These are phyloP conservation scores for Larimichthys crocea DNA, from an alignment of 2,113 vertebrate species.

Conservation along the genomic window DNA sequence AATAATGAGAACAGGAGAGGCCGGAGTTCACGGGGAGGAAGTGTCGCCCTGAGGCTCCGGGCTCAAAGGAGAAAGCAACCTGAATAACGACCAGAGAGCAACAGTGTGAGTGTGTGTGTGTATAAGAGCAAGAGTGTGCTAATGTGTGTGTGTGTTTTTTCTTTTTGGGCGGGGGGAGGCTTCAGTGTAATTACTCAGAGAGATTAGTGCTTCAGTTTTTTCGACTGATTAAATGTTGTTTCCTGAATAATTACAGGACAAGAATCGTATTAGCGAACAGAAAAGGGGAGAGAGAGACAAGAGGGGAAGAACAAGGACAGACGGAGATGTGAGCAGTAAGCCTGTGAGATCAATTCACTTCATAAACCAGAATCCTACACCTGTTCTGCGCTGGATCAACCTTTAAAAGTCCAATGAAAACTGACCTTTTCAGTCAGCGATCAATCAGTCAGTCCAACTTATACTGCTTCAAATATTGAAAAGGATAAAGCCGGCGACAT, in stretches of 20 bases:
- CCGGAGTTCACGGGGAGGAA: slow-evolving; percentile 30
- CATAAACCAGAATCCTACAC: not conserved
- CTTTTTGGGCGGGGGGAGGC: not conserved
- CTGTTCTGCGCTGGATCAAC: not conserved
- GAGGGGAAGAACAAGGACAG: not conserved
- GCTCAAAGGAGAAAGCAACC: slow-evolving; percentile 27
- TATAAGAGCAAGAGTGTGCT: not conserved
- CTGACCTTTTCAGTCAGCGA: not conserved
- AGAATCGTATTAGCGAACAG: not conserved
- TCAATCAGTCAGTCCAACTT: not conserved
- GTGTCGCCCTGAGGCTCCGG: not conserved
- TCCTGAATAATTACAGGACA: slow-evolving; percentile 20
- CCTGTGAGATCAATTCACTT: not conserved
- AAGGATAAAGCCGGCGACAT: not conserved
- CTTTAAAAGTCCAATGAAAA: not conserved
- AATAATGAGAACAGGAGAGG: slow-evolving; percentile 52
- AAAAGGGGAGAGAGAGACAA: not conserved
- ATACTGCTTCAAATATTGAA: too few species aligned
- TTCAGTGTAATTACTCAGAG: slow-evolving; percentile 44
- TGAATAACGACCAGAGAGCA: not conserved
- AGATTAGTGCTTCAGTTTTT: slow-evolving; percentile 54
- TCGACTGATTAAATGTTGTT: slow-evolving; percentile 45
- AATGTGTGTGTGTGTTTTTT: slow-evolving; percentile 4
- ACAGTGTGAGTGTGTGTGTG: slow-evolving; percentile 26
- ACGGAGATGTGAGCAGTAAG: not conserved